Conservation (phyloP, 2,888 invertebrate genomes). For the Pterobdella sp. region DNA sequence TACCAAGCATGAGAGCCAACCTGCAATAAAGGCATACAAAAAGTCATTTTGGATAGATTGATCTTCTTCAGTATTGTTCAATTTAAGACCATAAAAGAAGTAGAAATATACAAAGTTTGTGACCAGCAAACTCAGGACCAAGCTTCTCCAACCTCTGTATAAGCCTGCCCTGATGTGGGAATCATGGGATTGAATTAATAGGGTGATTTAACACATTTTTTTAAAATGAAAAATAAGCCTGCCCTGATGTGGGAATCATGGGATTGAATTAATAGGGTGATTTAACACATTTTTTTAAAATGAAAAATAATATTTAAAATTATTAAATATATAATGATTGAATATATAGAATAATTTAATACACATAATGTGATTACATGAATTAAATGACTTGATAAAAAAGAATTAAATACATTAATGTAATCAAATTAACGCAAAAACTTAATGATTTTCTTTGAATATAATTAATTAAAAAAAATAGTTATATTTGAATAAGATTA, state of each 20-base stretch:
- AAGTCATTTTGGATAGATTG: constrained; percentile 60
- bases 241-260: too few relatives aligned
- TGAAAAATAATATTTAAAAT: neutral
- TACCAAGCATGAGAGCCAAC: too few relatives aligned
- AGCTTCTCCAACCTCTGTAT: constrained; percentile 72
- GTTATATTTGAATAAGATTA: neutral
- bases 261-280: too few relatives aligned
- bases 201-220: too few relatives aligned
- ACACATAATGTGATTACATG: neutral
- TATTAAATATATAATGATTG: neutral
- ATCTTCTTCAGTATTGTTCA: constrained; percentile 11
- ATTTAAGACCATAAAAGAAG: constrained; percentile 38
- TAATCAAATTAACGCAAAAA: too few relatives aligned
- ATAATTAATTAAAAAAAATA: neutral
- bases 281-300: too few relatives aligned
- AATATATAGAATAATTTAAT: neutral
- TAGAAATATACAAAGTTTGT: constrained; percentile 91
- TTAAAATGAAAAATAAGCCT: too few relatives aligned
- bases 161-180: constrained; percentile 55
- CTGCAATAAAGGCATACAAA: constrained; percentile 32
- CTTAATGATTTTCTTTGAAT: neutral
- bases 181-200: too few relatives aligned
- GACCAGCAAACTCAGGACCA: constrained; percentile 71
- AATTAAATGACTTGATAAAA: too few relatives aligned
- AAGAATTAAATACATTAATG: too few relatives aligned